phyloP scores from a whole-genome alignment of 53 echinoderm and acorn worm genomes.

The Luidia sarsii region DNA sequence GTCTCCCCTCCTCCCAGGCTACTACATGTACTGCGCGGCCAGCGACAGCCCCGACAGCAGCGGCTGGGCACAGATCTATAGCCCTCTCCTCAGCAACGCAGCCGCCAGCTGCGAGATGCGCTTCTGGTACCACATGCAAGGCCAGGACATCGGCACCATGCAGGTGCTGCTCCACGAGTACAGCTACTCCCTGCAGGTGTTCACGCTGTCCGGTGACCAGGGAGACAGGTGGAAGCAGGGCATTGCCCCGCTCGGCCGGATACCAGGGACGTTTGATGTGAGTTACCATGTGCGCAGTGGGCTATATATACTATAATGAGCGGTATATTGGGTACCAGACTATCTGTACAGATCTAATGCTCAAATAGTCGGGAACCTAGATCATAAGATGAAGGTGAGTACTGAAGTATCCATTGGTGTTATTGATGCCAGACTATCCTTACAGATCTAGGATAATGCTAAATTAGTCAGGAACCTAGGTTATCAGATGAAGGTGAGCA shows the following conservation, averaged over 20 bases:
- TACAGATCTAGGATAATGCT: too few species aligned
- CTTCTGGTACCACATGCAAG: constrained; percentile 75
- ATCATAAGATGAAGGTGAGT: too few species aligned
- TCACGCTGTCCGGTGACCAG: constrained; percentile 41
- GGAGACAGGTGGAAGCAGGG: constrained; percentile 72
- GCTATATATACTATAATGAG: too few species aligned
- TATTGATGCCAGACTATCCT: too few species aligned
- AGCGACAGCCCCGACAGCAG: constrained; percentile 25
- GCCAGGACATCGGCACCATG: constrained; percentile 60
- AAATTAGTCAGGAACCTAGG: too few species aligned
- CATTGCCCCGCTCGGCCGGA: constrained; percentile 65
- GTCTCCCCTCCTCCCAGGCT: too few species aligned
- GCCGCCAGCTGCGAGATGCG: constrained; percentile 85
- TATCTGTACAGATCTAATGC: too few species aligned
- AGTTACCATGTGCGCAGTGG: neutral
- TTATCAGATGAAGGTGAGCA: too few species aligned
- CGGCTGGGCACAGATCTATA: constrained; percentile 51
- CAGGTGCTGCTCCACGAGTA: constrained; percentile 54
- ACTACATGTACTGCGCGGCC: constrained; percentile 87
- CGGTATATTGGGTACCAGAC: too few species aligned
- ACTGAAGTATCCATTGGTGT: too few species aligned
- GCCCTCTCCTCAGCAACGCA: constrained; percentile 66
- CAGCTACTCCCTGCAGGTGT: constrained; percentile 29
- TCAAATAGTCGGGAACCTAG: too few species aligned
- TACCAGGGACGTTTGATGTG: constrained; percentile 61